Base-by-base conservation (phyloP, 1,140 invertebrate genomes). In the Mylabris phalerata region DNA sequence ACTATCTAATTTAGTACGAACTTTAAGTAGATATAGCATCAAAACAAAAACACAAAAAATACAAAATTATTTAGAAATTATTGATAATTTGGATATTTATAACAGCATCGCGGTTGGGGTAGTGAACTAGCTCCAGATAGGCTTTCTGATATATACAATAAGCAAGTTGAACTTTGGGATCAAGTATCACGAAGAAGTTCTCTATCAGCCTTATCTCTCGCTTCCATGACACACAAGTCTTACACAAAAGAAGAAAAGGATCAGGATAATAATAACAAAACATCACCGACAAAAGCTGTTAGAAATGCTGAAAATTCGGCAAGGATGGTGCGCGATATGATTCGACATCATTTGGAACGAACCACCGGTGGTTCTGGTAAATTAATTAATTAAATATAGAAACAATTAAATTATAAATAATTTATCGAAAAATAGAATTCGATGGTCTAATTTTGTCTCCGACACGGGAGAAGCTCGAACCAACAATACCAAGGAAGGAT, bases 241-340 rank as follows among this genome's bases (percentile, higher is more conserved):
- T 84, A 90, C 65, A 88, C 88, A 51, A 89, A 92, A 67, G 89
- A 91, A 70, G 89, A 92, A 69, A 92, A 92, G 71, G 89, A 92
- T 55, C 86, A 88, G 64, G 90, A 92, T 73, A 89, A 88, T 71
- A 89, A 87, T 66, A 88, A 86, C 64, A 89, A 90, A 71, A 85
- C 80, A 10, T 82, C 79, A 26, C 84, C 86, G 41, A 84, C 83
- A 67, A 87, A 86, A 74, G 70, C 72, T 51, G 72, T 70, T 72
- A 75, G 68, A 68, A 75, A 74, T 59, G 67, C 69, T 57, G 72
- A 76, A 71, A 74, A 77, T 72, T 77, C 76, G 69, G 75, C 76
- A 65, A 73, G 73, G 67, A 70, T 71, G 57, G 66, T 77, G 71
- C 70, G 75, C 67, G 78, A 75, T 62, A 77, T 84, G 72, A 81